Base-by-base conservation (phyloP, 1,140 invertebrate genomes). In the Pemphigus obesinymphae region DNA sequence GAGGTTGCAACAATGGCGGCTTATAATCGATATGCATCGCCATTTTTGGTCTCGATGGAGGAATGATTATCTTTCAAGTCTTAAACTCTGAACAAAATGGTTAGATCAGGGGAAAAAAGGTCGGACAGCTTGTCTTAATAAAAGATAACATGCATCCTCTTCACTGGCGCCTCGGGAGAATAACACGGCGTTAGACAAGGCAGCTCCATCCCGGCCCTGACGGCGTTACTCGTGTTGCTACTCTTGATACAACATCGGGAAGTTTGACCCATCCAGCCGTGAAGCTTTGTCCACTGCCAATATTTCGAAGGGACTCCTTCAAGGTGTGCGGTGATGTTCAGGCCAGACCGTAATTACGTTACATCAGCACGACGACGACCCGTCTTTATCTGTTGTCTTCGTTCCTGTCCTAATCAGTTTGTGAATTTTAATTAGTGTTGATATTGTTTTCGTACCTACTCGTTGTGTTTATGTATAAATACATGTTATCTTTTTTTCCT, bases 71-170 rank as follows among this genome's bases (percentile, higher is more conserved):
- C 7, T 86, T 8, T 48, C 76, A 43, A 34, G 84, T 75, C 55
- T 87, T 34, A 85, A 87, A 82, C 82, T 82, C 34, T 31, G 85
- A 5, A 31, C 72, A 20, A 87, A 87, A 83, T 86, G 85, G 85
- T 68, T 3, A 8, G 31, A 63, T 6, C 1, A 72, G 20, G 31
- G 61, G 2, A 34, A 63, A 17, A 15, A 34, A 17, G 4, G 11
- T 61, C 20, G 76, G 76, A 17, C 17, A 55, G n/a, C 29, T 81
- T 1, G 82, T 83, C 34, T n/a, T 70, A 48, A 37, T 81, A 73
- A 66, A 72, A n/a, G 72, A 61, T 37, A 78, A 17, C 10, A 26
- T 45, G 4, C 82, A 23, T 45, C 83, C 82, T 0, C 43, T 70
- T 3, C 45, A 83, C 31, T 86, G 86, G 86, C 63, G 61, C 4